Base-by-base conservation (phyloP, 2,113 vertebrate species). In the Aegotheles bennettii region DNA sequence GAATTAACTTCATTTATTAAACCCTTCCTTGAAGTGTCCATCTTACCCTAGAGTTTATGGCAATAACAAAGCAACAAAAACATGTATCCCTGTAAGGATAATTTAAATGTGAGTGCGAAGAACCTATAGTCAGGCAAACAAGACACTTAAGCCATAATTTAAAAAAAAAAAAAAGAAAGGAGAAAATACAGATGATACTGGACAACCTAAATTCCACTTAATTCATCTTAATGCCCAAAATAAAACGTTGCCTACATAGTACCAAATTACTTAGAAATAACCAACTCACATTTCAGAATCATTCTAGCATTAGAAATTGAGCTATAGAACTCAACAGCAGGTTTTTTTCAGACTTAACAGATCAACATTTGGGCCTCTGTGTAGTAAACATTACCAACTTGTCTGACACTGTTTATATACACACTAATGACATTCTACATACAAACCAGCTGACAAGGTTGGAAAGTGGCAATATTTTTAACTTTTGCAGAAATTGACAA, bases 1-100 rank as follows among this genome's bases (percentile, higher is more conserved):
- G 36, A 81, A 90, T 24, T 12, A 95, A 89, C 9, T 20, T 76
- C 89, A 89, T 92, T 86, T 84, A 85, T 92, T 87, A 93, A 89
- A 68, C 90, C n/a, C 28, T 73, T 63, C 47, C 87, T 87, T 65
- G 84, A 91, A 76, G 78, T 0, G 0, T 13, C 45, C 73, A 28
- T n/a, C 53, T 87, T 57, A 48, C 68, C 20, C 61, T 65, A 25
- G 25, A 85, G 40, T 19, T 89, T 87, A 84, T 9, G 50, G 70
- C 89, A 94, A 75, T 57, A 95, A 53, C 20, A 85, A 77, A 84
- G 51, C 23, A 91, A 81, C 33, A 82, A 76, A 94, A 76, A 33
- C 9, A 83, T 4, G 9, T 14, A 68, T 31, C 3, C 10, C 28
- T 79, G 5, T 48, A 75, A 84, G 16, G 81, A 64, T 33, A 84